Evolutionary conservation across 1,140 invertebrate species (phyloP), one percentile per base, ranked within the genome.

Genomic region (Batillaria attramentaria): DNA sequence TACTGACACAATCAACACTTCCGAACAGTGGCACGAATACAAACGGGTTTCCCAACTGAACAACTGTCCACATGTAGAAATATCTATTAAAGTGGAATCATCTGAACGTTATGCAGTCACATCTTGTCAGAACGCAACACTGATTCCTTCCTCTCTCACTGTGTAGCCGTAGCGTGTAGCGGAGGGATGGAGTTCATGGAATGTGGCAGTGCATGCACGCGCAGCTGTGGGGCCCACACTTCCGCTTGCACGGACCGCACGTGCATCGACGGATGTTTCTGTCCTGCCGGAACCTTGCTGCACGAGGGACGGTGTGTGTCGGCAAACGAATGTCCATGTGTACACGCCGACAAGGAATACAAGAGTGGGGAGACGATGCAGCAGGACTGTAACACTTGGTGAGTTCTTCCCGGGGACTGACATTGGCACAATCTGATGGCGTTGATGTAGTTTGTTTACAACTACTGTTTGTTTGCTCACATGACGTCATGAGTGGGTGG

Each of bases 181-280:
- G 92, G 93, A 18, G 95, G 95, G 2, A 95, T 97, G 86, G 92
- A 94, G 37, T 97, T 95, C 89, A 94, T 95, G 83, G 93, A 95
- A 62, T 96, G 95, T 85, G 95, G 95, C 2, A 94, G 95, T 86
- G 93, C 94, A 3, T 97, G 95, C 85, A 89, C 93, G 1, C 92
- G 94, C 42, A 94, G 93, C 37, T 97, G 95, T 84, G 94, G 95
- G 86, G 89, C 94, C n/a, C 85, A 90, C 0, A 88, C 86, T 28
- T 84, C 90, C n/a, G 85, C 89, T 1, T 88, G 90, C 77, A 95
- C 94, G 86, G 92, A 91, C 70, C 90, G 92, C 3, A 68, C 89
- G n/a, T 97, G 96, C 85, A 94, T 95, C 41, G 96, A 97, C 87
- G 96, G 96, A 8, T 98, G 96, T 87, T 96, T 95, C 90, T 98